phyloP scores from a whole-genome alignment of 2,797 vertebrate genomes.

The Pogoniulus pusillus region DNA sequence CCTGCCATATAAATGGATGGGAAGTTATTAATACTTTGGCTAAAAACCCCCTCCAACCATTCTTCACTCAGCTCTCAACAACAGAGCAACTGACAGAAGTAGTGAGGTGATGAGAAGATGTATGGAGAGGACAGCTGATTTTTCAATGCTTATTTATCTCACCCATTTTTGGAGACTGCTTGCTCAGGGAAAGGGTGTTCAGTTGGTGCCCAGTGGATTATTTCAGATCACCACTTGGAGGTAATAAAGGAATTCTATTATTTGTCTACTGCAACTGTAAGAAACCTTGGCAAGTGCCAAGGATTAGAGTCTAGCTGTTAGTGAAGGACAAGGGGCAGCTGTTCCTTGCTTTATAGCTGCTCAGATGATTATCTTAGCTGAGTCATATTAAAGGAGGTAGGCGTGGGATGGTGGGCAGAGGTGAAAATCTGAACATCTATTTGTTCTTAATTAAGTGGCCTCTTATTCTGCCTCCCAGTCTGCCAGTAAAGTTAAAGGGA shows the following conservation, averaged over 20 bases:
- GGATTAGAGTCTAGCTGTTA: neutral
- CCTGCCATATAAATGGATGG: neutral
- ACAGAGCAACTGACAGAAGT: neutral
- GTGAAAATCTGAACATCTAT: conserved; percentile 23
- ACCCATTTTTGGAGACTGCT: neutral
- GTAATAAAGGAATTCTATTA: neutral
- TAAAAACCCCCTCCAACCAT: neutral
- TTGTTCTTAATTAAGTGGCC: conserved; percentile 19
- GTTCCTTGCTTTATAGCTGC: conserved; percentile 5
- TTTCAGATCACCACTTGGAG: neutral
- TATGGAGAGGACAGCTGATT: neutral
- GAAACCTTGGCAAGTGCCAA: neutral
- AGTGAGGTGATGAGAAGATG: neutral
- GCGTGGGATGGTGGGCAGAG: neutral
- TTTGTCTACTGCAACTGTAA: neutral
- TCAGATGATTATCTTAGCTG: neutral
- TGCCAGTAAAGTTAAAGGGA: neutral
- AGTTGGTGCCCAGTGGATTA: neutral
- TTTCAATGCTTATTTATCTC: conserved; percentile 11
- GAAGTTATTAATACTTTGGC: conserved; percentile 32
- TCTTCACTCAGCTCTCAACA: neutral
- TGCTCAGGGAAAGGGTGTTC: neutral
- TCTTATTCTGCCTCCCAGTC: neutral
- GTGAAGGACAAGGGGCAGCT: conserved; percentile 11
- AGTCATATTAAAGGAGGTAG: conserved; percentile 4